These are phyloP conservation scores for Sinella curviseta DNA, from an alignment of 1,140 invertebrate species.

Conservation along the genomic window DNA sequence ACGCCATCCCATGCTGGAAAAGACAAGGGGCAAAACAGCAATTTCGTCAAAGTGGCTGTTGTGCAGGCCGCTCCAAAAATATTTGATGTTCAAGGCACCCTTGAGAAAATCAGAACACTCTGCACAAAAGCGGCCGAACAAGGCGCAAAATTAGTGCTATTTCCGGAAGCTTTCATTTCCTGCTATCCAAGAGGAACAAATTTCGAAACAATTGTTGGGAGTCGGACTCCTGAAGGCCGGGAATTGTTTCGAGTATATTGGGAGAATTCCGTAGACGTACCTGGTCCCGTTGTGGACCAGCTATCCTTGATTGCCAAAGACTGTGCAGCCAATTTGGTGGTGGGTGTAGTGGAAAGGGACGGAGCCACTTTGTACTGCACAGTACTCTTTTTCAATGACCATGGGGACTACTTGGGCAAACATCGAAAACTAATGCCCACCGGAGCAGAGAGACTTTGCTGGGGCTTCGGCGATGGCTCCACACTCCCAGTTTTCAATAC, in stretches of 20 bases:
- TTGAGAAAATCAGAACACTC: slow-evolving; percentile 31
- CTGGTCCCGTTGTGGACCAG: slow-evolving; percentile 36
- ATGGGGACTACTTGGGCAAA: slow-evolving; percentile 39
- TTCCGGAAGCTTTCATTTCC: slow-evolving; percentile 42
- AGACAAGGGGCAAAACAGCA: too few species aligned
- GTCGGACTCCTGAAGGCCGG: not conserved
- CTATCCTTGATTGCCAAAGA: slow-evolving; percentile 34
- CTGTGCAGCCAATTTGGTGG: slow-evolving; percentile 31
- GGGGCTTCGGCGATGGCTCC: slow-evolving; percentile 42
- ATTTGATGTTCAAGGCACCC: slow-evolving; percentile 20
- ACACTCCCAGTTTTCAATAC: slow-evolving; percentile 44
- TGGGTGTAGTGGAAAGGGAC: slow-evolving; percentile 40
- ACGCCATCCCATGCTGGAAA: too few species aligned
- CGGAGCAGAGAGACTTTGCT: slow-evolving; percentile 34
- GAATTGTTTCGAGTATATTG: slow-evolving; percentile 35
- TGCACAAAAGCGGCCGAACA: slow-evolving; percentile 17
- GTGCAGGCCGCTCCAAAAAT: slow-evolving; percentile 33
- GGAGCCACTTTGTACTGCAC: slow-evolving; percentile 40
- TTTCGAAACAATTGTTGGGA: slow-evolving; percentile 27
- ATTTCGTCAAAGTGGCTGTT: slow-evolving; percentile 30
- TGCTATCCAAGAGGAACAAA: slow-evolving; percentile 36
- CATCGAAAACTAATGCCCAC: slow-evolving; percentile 44
- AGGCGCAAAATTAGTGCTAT: slow-evolving; percentile 36
- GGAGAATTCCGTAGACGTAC: slow-evolving; percentile 42
- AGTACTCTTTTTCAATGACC: slow-evolving; percentile 45